Percentiles rank a stretch among this genome's conserved stretches.
These are phyloP conservation scores for Alviniconcha strummeri DNA, from an alignment of 2,888 invertebrate genomes.

Conservation along the genomic window DNA sequence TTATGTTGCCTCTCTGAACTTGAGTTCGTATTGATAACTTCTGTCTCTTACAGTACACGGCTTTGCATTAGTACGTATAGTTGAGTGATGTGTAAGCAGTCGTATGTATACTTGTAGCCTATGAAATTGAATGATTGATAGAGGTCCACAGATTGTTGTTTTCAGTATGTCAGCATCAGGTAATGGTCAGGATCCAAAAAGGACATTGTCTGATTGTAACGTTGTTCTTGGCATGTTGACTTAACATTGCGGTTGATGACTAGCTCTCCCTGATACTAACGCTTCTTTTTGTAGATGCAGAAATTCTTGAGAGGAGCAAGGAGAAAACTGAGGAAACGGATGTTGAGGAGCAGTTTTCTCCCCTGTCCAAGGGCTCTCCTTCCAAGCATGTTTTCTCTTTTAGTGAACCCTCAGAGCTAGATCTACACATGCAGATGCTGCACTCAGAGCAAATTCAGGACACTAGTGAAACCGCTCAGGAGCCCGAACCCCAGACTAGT, in stretches of 20 bases:
- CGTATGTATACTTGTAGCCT: too few species aligned
- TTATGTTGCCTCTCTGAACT: slow-evolving; percentile 38
- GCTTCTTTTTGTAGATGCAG: slow-evolving; percentile 56
- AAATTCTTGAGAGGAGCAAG: slow-evolving; percentile 59
- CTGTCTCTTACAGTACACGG: slow-evolving; percentile 12
- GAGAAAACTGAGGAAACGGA: slow-evolving; percentile 71
- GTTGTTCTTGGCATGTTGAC: slow-evolving; percentile 7
- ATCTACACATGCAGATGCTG: slow-evolving; percentile 11
- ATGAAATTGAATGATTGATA: neutral
- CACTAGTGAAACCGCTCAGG: neutral
- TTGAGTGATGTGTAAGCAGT: too few species aligned
- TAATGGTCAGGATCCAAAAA: neutral
- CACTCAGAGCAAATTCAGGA: neutral
- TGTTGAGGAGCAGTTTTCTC: slow-evolving; percentile 68
- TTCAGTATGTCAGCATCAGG: neutral
- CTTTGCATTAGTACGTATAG: slow-evolving; percentile 3
- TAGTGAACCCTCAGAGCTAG: slow-evolving; percentile 52
- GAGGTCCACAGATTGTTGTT: neutral
- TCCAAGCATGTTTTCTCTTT: slow-evolving; percentile 64
- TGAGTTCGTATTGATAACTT: slow-evolving; percentile 26
- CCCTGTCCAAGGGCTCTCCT: slow-evolving; percentile 55
- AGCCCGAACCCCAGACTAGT: neutral
- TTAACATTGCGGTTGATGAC: slow-evolving; percentile 7
- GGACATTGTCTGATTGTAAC: neutral
- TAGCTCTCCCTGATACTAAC: slow-evolving; percentile 30